Evolutionary conservation across 1,140 invertebrate species (phyloP).

Genomic region (Papilio xuthus): DNA sequence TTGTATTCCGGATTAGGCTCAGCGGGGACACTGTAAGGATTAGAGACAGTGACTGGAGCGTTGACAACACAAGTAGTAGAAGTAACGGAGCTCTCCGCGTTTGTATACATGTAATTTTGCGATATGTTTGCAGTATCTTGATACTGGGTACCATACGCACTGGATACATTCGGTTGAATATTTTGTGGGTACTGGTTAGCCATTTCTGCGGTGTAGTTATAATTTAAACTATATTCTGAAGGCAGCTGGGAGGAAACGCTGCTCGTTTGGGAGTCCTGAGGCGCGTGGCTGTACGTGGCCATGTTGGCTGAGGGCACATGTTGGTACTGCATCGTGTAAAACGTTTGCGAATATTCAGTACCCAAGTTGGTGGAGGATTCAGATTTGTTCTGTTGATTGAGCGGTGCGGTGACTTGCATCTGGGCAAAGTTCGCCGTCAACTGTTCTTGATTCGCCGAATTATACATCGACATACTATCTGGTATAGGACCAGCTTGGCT

Average conservation of each 20-base stretch:
- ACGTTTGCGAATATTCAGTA: slow-evolving; percentile 62
- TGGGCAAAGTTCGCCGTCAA: slow-evolving; percentile 66
- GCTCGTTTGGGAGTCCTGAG: slow-evolving; percentile 53
- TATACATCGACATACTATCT: slow-evolving; percentile 42
- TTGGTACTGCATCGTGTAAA: slow-evolving; percentile 67
- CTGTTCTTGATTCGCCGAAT: slow-evolving; percentile 49
- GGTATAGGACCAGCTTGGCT: slow-evolving; percentile 42
- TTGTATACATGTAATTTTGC: slow-evolving; percentile 61
- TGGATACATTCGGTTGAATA: slow-evolving; percentile 43
- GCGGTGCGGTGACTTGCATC: slow-evolving; percentile 60
- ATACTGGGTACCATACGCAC: slow-evolving; percentile 51
- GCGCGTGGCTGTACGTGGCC: slow-evolving; percentile 61
- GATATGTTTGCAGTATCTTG: slow-evolving; percentile 48
- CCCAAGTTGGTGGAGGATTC: slow-evolving; percentile 47
- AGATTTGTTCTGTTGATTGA: slow-evolving; percentile 43
- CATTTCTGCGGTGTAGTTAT: slow-evolving; percentile 58
- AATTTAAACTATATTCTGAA: slow-evolving; percentile 60
- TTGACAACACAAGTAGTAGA: slow-evolving; percentile 51
- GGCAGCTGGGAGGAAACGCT: slow-evolving; percentile 52
- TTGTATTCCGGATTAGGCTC: slow-evolving; percentile 49
- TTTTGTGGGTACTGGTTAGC: slow-evolving; percentile 49
- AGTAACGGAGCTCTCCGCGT: slow-evolving; percentile 52
- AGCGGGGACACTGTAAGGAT: slow-evolving; percentile 44
- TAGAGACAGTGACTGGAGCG: slow-evolving; percentile 41
- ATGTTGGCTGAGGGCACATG: slow-evolving; percentile 58